Conservation (phyloP, 2,113 vertebrate genomes). For the Oxygymnocypris stewartii region DNA sequence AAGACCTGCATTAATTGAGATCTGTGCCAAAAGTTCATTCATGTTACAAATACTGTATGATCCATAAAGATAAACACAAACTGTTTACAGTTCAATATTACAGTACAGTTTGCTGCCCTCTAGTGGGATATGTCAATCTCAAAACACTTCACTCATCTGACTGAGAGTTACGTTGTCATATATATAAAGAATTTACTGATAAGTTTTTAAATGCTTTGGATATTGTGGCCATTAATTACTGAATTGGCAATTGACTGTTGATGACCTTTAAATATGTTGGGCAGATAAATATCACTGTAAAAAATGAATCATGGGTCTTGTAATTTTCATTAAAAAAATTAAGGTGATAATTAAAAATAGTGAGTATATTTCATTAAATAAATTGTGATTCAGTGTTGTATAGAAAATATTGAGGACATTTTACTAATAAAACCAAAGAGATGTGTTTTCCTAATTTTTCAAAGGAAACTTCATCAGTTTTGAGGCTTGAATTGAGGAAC, state of each 20-base stretch:
- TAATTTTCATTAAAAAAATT: no score
- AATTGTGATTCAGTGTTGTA: no score
- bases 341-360: no score
- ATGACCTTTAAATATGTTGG: neutral
- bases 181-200: neutral
- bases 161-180: no score
- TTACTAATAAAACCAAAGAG: no score
- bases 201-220: neutral
- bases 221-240: neutral
- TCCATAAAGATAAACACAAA: neutral
- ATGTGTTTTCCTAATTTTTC: no score
- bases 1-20: neutral
- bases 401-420: no score
- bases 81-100: constrained; percentile 7
- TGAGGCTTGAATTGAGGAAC: no score
- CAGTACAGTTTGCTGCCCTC: constrained; percentile 47
- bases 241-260: neutral
- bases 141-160: constrained; percentile 8
- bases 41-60: neutral
- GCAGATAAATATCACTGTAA: neutral
- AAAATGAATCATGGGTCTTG: no score
- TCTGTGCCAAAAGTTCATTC: neutral
- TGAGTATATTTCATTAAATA: no score
- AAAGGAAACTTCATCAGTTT: no score
- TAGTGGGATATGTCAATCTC: constrained; percentile 50